A percentile compares a stretch with the other conserved stretches of the same genome.
These are phyloP conservation scores for Drosophila heteroneura DNA, from an alignment of 2,888 invertebrate species.

Conservation along the genomic window DNA sequence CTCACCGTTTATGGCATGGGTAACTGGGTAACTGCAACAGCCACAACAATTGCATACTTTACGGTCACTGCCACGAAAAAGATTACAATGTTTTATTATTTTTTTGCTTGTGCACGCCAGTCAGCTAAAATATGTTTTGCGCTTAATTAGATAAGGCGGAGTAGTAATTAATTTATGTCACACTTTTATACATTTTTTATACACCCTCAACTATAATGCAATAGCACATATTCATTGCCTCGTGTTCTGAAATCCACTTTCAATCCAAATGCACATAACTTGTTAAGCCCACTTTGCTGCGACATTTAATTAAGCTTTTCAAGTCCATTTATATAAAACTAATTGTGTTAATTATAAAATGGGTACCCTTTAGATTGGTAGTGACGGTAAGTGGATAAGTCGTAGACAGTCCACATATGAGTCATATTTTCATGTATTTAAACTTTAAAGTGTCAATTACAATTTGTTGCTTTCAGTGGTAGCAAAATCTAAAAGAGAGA, in stretches of 20 bases:
- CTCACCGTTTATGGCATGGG: not conserved
- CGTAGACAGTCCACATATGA: not conserved
- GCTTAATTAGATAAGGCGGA: constrained; percentile 46
- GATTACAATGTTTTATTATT: not conserved
- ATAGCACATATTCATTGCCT: not conserved
- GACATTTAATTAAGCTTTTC: not conserved
- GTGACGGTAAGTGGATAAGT: not conserved
- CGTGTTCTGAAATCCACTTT: not conserved
- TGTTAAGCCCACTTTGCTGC: not conserved
- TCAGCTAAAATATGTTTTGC: constrained; percentile 16
- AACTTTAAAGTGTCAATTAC: not conserved
- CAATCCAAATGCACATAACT: not conserved
- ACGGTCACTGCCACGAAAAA: not conserved
- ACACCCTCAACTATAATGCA: not conserved
- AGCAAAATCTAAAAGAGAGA: not conserved
- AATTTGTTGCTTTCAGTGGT: not conserved
- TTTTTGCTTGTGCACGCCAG: not conserved
- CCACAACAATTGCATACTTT: constrained; percentile 8
- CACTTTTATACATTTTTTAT: not conserved
- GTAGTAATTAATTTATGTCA: constrained; percentile 11
- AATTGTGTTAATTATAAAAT: not conserved
- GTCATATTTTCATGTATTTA: not conserved
- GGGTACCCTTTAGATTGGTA: not conserved
- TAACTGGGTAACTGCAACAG: not conserved
- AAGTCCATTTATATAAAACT: not conserved